Evolutionary conservation across 2,797 vertebrate species (phyloP).

Genomic region (Pseudomugil tenellus): DNA sequence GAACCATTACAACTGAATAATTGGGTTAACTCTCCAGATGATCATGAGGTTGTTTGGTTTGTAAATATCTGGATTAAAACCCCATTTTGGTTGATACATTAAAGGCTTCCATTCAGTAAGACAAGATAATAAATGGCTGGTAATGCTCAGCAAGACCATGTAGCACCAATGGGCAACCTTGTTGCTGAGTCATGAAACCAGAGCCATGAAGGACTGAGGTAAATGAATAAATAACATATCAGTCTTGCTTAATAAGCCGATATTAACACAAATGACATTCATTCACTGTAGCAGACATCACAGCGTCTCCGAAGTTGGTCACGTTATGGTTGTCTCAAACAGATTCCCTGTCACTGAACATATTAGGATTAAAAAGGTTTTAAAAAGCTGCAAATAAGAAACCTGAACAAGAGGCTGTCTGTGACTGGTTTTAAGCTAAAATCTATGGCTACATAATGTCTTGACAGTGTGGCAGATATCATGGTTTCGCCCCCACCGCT

Average conservation of each 20-base stretch:
- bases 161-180: not conserved
- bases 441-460: not conserved
- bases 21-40: not conserved
- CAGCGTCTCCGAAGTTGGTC: constrained; percentile 72
- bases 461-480: not conserved
- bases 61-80: constrained; percentile 6
- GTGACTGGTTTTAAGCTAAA: not conserved
- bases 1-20: not conserved
- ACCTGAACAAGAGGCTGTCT: too few relatives aligned
- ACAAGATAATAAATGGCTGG: constrained; percentile 35
- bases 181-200: constrained; percentile 18
- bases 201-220: constrained; percentile 42
- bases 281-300: constrained; percentile 49
- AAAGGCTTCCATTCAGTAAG: constrained; percentile 49
- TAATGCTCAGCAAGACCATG: constrained; percentile 20
- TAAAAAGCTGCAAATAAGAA: too few relatives aligned
- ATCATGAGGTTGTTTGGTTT: not conserved
- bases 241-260: constrained; percentile 20
- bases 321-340: constrained; percentile 32
- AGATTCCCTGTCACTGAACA: constrained; percentile 47
- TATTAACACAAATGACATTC: constrained; percentile 36
- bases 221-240: constrained; percentile 24
- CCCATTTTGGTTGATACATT: constrained; percentile 23
- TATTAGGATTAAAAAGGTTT: not conserved
- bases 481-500: too few relatives aligned